These are phyloP conservation scores for Orchestes rusci DNA, from an alignment of 2,888 invertebrate species.

Conservation along the genomic window DNA sequence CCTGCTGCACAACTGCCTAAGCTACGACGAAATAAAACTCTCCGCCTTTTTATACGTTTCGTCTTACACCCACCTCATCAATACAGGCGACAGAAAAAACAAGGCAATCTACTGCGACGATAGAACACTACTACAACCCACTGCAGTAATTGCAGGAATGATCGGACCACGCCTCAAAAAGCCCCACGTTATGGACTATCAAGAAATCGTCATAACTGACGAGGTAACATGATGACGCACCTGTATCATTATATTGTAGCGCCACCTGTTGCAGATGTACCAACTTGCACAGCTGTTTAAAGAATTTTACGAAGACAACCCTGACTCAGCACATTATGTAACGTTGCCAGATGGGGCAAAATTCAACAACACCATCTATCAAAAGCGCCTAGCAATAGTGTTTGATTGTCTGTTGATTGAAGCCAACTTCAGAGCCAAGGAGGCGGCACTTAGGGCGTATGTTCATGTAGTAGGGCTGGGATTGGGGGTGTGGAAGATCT, in stretches of 20 bases:
- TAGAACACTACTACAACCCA: conserved; percentile 40
- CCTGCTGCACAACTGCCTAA: conserved; percentile 46
- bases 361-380: conserved; percentile 39
- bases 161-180: conserved; percentile 52
- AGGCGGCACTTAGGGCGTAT: conserved; percentile 49
- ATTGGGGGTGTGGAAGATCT: conserved; percentile 61
- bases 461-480: conserved; percentile 63
- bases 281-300: conserved; percentile 31
- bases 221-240: conserved; percentile 37
- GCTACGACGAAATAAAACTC: conserved; percentile 54
- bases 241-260: conserved; percentile 19
- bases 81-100: conserved; percentile 51
- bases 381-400: conserved; percentile 49
- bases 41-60: conserved; percentile 51
- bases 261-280: conserved; percentile 32
- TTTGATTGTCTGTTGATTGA: conserved; percentile 58
- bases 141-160: conserved; percentile 47
- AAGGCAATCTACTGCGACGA: conserved; percentile 45
- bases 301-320: conserved; percentile 29
- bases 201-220: conserved; percentile 50
- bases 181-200: conserved; percentile 52
- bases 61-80: conserved; percentile 52
- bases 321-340: not conserved
- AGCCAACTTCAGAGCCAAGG: conserved; percentile 51
- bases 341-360: conserved; percentile 22